Evolutionary conservation across 1,140 invertebrate species (phyloP), one percentile per base, ranked within the genome.

Genomic region (Macrobrachium rosenbergii): DNA sequence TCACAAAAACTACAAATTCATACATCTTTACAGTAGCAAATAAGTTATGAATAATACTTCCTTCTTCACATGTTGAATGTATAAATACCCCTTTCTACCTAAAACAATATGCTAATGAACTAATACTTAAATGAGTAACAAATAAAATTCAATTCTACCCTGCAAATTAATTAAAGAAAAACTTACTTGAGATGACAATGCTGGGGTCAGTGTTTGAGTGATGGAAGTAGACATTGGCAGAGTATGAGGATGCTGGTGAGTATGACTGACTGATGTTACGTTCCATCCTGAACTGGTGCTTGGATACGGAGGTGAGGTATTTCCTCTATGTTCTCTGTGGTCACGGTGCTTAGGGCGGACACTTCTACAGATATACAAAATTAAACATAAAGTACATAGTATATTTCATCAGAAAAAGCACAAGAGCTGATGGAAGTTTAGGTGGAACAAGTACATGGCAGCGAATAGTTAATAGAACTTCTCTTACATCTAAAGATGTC

Each of bases 221-320:
- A 89, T 88, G 60, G 28, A 60, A 91, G 60, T 92, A 91, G 23
- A 89, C 83, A 88, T 90, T 91, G 91, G 62, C 91, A 91, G 79
- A 58, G 80, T 43, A 21, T 21, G 45, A 52, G 82, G 17, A 82
- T 58, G 73, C 58, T 73, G 75, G 64, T 77, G 82, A 28, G 52
- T 62, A 69, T 87, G 84, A 72, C 58, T 81, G 19, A 87, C 84
- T 14, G 78, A 79, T 28, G 84, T 73, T 58, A 87, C 84, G 58
- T 72, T 80, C 85, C 85, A 87, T 52, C 85, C 85, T n/a, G 78
- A 81, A 64, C 85, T 87, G 37, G 85, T 87, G 78, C 84, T 88
- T 21, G 86, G 64, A 69, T 90, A 89, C 28, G 88, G 87, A 21
- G 89, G 84, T 37, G 88, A 89, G 52, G 88, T 75, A 43, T 83